Conservation (phyloP, 2,797 vertebrate species). For the Channallabes apus region DNA sequence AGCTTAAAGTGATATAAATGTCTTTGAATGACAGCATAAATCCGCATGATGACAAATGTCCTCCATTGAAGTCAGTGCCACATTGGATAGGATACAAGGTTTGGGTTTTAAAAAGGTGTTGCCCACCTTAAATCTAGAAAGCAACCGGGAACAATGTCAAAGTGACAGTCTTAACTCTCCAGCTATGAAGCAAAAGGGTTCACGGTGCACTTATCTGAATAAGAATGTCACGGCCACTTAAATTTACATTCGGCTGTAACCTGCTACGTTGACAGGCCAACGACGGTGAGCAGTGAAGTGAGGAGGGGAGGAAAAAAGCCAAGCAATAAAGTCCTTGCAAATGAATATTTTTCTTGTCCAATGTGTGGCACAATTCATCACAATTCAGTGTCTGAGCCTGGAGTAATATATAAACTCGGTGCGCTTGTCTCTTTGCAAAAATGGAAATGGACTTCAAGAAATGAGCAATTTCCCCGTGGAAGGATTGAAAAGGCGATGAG, state of each 20-base stretch:
- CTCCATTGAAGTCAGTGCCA: conserved; percentile 71
- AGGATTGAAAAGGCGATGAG: conserved; percentile 92
- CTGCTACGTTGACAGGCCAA: conserved; percentile 54
- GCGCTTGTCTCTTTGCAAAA: conserved; percentile 84
- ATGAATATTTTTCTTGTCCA: conserved; percentile 76
- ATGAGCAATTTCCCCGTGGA: conserved; percentile 99
- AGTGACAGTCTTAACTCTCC: conserved; percentile 67
- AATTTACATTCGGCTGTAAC: conserved; percentile 66
- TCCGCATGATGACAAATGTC: conserved; percentile 78
- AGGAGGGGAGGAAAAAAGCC: conserved; percentile 48
- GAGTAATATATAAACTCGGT: conserved; percentile 92
- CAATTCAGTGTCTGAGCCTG: conserved; percentile 85
- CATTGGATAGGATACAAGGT: conserved; percentile 72
- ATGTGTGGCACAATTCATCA: conserved; percentile 87
- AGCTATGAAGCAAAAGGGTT: conserved; percentile 56
- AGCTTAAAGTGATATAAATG: conserved; percentile 79
- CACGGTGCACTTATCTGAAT: conserved; percentile 69
- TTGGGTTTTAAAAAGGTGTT: conserved; percentile 67
- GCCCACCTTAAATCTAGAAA: conserved; percentile 51
- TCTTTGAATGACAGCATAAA: conserved; percentile 76
- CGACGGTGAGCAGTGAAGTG: conserved; percentile 4
- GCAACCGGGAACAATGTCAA: conserved; percentile 67
- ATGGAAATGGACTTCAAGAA: conserved; percentile 96
- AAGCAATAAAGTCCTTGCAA: conserved; percentile 66
- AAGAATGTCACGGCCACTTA: conserved; percentile 72